Conservation (phyloP, 2,888 invertebrate genomes). For the Syritta pipiens region DNA sequence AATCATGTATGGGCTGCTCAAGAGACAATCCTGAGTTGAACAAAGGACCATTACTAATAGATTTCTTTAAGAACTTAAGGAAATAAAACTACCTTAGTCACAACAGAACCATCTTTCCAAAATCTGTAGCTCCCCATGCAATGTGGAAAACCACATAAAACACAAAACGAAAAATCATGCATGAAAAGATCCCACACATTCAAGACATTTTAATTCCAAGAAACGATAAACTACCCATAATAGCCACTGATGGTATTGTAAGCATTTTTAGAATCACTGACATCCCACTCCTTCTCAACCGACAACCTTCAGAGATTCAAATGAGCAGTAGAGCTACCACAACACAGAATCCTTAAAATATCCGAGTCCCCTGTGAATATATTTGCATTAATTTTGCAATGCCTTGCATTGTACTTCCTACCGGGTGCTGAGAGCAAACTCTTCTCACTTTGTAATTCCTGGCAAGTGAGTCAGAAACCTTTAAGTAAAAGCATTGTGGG, state of each 20-base stretch:
- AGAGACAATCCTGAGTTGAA: too few species aligned
- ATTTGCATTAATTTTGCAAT: constrained; percentile 23
- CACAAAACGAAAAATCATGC: too few species aligned
- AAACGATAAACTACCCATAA: not conserved
- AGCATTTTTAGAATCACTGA: not conserved
- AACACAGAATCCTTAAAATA: constrained; percentile 13
- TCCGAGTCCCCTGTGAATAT: constrained; percentile 7
- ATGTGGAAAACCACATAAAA: too few species aligned
- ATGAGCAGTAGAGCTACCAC: constrained; percentile 19
- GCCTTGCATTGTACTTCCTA: not conserved
- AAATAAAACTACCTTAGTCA: too few species aligned
- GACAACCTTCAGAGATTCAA: constrained; percentile 8
- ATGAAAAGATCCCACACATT: not conserved
- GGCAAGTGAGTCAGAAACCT: not conserved
- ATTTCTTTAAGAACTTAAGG: too few species aligned
- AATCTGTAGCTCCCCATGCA: too few species aligned
- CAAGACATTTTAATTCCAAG: not conserved
- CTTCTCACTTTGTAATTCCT: constrained; percentile 4
- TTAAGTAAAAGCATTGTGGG: not conserved
- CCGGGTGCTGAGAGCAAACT: not conserved
- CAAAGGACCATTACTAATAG: too few species aligned
- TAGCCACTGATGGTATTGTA: not conserved
- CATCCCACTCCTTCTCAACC: not conserved
- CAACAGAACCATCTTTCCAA: too few species aligned
- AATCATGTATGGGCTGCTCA: too few species aligned